Conservation (phyloP, 2,888 invertebrate genomes). For the Arenicola marina region DNA sequence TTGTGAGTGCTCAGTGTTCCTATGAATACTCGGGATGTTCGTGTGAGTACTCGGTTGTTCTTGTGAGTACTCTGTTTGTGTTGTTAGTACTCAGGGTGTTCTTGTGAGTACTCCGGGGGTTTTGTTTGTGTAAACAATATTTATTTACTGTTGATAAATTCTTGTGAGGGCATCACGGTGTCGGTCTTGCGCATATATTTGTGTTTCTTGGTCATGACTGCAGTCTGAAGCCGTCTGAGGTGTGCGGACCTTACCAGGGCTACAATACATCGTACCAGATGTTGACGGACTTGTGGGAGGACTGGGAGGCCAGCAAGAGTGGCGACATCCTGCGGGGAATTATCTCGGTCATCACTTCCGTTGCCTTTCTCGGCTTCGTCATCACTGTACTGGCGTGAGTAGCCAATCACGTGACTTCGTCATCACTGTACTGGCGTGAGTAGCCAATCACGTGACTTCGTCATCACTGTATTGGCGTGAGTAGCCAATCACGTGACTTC, state of each 20-base stretch:
- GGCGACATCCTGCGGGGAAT: not conserved
- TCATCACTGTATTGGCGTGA: too few species aligned
- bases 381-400: not conserved
- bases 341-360: not conserved
- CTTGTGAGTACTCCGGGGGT: too few species aligned
- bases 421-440: too few species aligned
- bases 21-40: too few species aligned
- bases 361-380: not conserved
- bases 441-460: too few species aligned
- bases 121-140: not conserved
- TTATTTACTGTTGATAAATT: not conserved
- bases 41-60: too few species aligned
- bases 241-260: conserved; percentile 53
- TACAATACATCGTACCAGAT: conserved; percentile 26
- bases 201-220: not conserved
- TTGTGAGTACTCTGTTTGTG: too few species aligned
- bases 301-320: not conserved
- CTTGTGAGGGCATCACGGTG: not conserved
- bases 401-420: not conserved
- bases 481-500: too few species aligned
- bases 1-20: too few species aligned
- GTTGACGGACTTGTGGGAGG: not conserved
- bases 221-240: conserved; percentile 48
- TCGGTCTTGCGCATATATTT: too few species aligned
- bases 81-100: too few species aligned